These are phyloP conservation scores for Argynnis bischoffii DNA, from an alignment of 2,888 invertebrate genomes.

Conservation along the genomic window DNA sequence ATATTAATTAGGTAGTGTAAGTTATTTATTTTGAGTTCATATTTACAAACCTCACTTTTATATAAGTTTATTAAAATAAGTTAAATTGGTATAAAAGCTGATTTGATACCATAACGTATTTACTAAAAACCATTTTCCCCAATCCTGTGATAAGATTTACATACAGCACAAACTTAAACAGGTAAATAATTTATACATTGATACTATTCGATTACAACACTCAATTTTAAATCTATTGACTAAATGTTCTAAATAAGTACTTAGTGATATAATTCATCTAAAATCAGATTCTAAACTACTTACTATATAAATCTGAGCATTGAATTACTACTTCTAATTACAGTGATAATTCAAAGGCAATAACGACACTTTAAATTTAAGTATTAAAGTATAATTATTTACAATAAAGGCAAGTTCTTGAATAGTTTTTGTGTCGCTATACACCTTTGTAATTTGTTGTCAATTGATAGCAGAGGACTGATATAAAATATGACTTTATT, in stretches of 20 bases:
- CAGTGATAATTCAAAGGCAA: slow-evolving; percentile 11
- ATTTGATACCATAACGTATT: too few species aligned
- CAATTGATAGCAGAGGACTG: slow-evolving; percentile 2
- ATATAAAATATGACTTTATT: neutral
- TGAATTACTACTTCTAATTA: slow-evolving; percentile 17
- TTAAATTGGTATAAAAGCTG: too few species aligned
- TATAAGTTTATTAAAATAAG: too few species aligned
- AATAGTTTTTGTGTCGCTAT: slow-evolving; percentile 4
- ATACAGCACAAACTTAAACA: neutral
- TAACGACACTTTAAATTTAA: slow-evolving; percentile 14
- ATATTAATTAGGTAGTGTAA: too few species aligned
- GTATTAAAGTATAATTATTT: slow-evolving; percentile 30
- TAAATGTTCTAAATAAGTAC: slow-evolving; percentile 15
- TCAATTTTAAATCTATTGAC: slow-evolving; percentile 29
- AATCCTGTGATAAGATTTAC: neutral
- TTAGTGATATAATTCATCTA: slow-evolving; percentile 8
- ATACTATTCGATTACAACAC: slow-evolving; percentile 3
- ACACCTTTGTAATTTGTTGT: slow-evolving; percentile 7
- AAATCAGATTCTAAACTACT: slow-evolving; percentile 47
- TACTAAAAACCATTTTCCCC: neutral
- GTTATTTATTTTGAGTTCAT: too few species aligned
- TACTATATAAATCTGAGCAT: slow-evolving; percentile 11
- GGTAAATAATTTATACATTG: slow-evolving; percentile 5
- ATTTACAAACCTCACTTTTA: too few species aligned
- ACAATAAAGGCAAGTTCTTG: slow-evolving; percentile 38